A percentile compares a stretch with the other conserved stretches of the same genome.
phyloP scores from a whole-genome alignment of 2,797 vertebrate genomes.

The Characodon lateralis region DNA sequence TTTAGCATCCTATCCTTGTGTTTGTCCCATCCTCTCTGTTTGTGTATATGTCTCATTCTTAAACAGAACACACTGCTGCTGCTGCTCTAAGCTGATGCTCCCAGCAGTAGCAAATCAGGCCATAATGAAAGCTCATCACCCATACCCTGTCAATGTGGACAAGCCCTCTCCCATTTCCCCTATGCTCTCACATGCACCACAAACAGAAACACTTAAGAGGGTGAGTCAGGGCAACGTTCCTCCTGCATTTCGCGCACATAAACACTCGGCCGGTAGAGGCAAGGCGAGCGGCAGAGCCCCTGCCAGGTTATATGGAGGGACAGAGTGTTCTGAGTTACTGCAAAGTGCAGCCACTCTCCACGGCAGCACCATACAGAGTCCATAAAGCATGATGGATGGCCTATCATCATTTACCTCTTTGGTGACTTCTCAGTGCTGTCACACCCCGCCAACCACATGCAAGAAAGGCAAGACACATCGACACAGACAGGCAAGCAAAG shows the following conservation, averaged over 20 bases:
- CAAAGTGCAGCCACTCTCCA: constrained; percentile 74
- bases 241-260: constrained; percentile 58
- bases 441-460: constrained; percentile 74
- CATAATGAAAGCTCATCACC: constrained; percentile 68
- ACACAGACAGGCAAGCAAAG: constrained; percentile 65
- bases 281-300: constrained; percentile 59
- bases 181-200: constrained; percentile 10
- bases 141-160: constrained; percentile 68
- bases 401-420: constrained; percentile 82
- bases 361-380: constrained; percentile 76
- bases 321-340: constrained; percentile 79
- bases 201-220: constrained; percentile 56
- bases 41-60: constrained; percentile 12
- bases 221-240: constrained; percentile 61
- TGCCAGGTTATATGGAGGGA: constrained; percentile 72
- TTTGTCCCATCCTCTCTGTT: neutral
- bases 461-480: constrained; percentile 65
- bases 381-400: constrained; percentile 81
- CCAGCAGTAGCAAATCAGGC: constrained; percentile 61
- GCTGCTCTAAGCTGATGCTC: constrained; percentile 58
- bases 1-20: neutral
- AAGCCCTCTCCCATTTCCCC: constrained; percentile 44
- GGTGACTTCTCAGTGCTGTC: constrained; percentile 82
- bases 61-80: constrained; percentile 29
- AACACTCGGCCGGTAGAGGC: constrained; percentile 59